These are phyloP conservation scores for Dryoscopus gambensis DNA, from an alignment of 2,113 vertebrate species.

Conservation along the genomic window DNA sequence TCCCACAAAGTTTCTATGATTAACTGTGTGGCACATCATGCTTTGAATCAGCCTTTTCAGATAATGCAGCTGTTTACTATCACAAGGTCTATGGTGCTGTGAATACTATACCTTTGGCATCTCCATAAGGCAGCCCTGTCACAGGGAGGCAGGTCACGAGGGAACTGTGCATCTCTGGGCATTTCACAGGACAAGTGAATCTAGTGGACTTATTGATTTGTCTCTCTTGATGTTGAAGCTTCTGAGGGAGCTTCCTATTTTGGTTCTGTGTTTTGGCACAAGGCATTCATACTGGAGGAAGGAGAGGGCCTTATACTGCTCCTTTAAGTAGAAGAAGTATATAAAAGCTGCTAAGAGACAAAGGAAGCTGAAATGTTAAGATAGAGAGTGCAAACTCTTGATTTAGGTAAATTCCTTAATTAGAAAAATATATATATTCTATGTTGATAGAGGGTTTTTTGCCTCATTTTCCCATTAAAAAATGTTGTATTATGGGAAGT, in stretches of 20 bases:
- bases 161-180: neutral
- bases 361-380: neutral
- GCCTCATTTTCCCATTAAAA: neutral
- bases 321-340: neutral
- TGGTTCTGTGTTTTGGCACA: neutral
- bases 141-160: neutral
- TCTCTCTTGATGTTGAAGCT: neutral
- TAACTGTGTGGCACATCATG: neutral
- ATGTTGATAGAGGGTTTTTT: fast-evolving
- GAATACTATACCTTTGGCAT: neutral
- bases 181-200: neutral
- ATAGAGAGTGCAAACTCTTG: neutral
- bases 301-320: neutral
- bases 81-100: neutral
- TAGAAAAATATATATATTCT: neutral
- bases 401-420: neutral
- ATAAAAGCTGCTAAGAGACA: neutral
- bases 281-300: neutral
- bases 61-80: fast-evolving
- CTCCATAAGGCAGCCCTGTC: neutral
- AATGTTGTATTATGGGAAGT: neutral
- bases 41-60: neutral
- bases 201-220: neutral
- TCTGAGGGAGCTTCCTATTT: neutral
- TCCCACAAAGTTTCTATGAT: neutral